Percentiles rank a stretch among this genome's conserved stretches.
Conservation (phyloP, 2,888 invertebrate genomes). For the Drosophila anomelani region DNA sequence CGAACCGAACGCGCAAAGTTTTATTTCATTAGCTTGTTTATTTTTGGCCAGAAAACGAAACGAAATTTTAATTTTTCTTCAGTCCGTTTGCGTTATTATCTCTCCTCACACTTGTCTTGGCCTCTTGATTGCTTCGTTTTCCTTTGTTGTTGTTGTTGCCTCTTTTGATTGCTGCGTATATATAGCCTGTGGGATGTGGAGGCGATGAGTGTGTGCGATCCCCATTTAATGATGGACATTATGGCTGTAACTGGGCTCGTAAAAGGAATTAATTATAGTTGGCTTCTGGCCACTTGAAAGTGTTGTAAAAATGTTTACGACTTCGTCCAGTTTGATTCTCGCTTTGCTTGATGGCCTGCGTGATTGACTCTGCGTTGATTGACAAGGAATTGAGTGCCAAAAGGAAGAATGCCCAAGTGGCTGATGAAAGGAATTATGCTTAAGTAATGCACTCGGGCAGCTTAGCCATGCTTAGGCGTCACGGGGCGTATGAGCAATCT, state of each 20-base stretch:
- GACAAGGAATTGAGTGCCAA: constrained; percentile 6
- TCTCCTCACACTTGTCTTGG: constrained; percentile 26
- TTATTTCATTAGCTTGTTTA: constrained; percentile 48
- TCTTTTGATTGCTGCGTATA: constrained; percentile 37
- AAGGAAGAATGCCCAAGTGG: constrained; percentile 4
- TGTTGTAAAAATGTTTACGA: constrained; percentile 61
- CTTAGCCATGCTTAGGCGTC: not conserved
- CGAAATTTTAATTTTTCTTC: constrained; percentile 20
- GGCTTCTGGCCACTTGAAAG: constrained; percentile 55
- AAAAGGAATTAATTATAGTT: constrained; percentile 64
- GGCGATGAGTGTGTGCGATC: constrained; percentile 21
- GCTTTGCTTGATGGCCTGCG: constrained; percentile 26
- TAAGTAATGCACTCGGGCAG: constrained; percentile 5
- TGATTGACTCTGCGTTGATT: constrained; percentile 28
- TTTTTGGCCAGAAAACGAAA: constrained; percentile 48
- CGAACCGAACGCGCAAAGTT: constrained; percentile 34
- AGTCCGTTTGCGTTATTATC: constrained; percentile 32
- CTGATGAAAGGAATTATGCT: constrained; percentile 27
- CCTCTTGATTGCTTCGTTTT: constrained; percentile 47
- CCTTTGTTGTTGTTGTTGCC: constrained; percentile 36
- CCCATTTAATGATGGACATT: constrained; percentile 50
- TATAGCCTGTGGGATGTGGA: not conserved
- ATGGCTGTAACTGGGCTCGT: constrained; percentile 58
- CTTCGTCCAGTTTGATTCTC: constrained; percentile 21
- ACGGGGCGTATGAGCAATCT: constrained; percentile 25